Base-by-base conservation (phyloP, 2,113 vertebrate species). In the Hyperopisus bebe region DNA sequence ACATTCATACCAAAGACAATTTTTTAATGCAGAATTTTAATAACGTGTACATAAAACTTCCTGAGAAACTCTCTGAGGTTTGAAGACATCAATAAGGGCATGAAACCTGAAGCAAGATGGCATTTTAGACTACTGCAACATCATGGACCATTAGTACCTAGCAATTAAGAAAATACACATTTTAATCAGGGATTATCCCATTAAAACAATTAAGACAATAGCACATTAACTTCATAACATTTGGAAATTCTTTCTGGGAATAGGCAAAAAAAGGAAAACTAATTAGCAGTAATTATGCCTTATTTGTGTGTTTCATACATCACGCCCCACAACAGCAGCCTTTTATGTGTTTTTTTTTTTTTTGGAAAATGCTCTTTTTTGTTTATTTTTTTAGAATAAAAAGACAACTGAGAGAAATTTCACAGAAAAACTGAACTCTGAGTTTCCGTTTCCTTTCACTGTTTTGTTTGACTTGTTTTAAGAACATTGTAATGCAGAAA, bases 281-380 rank as follows among this genome's bases (percentile, higher is more conserved):
- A 96, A 97, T 97, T 97, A 97, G 96, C 96, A 96, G 96, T 97
- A 97, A 97, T 97, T 97, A 97, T 95, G 95, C 94, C 95, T 97
- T 96, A 97, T 97, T 96, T 97, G 50, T 97, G 96, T 96, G 95
- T 97, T 97, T 97, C 96, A 98, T 97, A 97, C 97, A 96, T 95
- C 95, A 95, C 95, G 96, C 95, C 95, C 95, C 95, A 96, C 95
- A 96, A 96, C 95, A 96, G 90, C 89, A 90, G 95, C 97, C 90
- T 89, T 91, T 88, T 90, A 62, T 62, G 55, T 96, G 96, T 96
- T 96, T 95, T 95, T 96, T 96, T 95, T 94, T n/a, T n/a, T 92
- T 93, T 94, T 95, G 97, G 97, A 95, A 95, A 95, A 70, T 31
- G 62, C n/a, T 66, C 21, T 70, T 70, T 66, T 31, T 70, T 70